Evolutionary conservation across 2,888 invertebrate species (phyloP).

Genomic region (Trissolcus brochymenae): DNA sequence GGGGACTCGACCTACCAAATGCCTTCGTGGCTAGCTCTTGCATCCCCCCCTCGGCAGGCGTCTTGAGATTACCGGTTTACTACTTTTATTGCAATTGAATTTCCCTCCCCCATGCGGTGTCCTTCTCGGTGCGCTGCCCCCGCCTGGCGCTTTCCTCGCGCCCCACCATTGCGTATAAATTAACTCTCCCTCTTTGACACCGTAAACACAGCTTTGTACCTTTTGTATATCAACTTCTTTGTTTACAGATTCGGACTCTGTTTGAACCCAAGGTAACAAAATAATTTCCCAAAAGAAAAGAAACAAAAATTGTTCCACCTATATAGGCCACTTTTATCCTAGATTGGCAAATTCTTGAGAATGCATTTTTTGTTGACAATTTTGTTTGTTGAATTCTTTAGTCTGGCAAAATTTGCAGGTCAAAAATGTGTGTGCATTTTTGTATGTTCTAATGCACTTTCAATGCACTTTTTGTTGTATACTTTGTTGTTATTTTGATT

Average conservation of each 20-base stretch:
- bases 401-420: too few species aligned
- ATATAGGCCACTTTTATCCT: neutral
- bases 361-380: too few species aligned
- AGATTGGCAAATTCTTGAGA: too few species aligned
- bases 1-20: conserved; percentile 75
- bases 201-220: conserved; percentile 29
- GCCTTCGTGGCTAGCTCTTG: conserved; percentile 66
- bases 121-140: conserved; percentile 44
- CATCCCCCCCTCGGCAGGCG: conserved; percentile 52
- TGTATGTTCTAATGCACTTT: too few species aligned
- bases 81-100: conserved; percentile 76
- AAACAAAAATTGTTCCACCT: neutral
- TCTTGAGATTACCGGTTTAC: conserved; percentile 70
- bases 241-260: conserved; percentile 4
- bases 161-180: conserved; percentile 13
- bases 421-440: too few species aligned
- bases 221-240: conserved; percentile 11
- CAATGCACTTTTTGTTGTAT: too few species aligned
- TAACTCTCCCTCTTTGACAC: conserved; percentile 9
- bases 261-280: neutral
- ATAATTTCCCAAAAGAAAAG: too few species aligned
- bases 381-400: too few species aligned
- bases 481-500: too few species aligned
- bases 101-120: conserved; percentile 57
- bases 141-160: neutral